Evolutionary conservation across 2,888 invertebrate genomes (phyloP), one percentile per base, ranked within the genome.

Genomic region (Nemotelus pantherinus): DNA sequence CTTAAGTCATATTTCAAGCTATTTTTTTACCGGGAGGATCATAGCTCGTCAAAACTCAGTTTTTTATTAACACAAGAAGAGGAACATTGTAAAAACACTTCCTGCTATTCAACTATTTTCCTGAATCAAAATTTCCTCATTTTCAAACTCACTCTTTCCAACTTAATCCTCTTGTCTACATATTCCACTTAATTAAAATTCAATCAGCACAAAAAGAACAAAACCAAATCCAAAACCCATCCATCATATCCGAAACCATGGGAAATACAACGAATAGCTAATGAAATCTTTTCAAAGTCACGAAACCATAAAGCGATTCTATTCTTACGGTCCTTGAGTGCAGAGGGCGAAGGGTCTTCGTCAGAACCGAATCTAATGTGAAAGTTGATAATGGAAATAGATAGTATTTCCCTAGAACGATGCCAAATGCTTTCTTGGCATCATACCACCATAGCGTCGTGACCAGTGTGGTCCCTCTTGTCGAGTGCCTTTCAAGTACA

Each of bases 201-300:
- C 74, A 74, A 74, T 74, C 63, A 48, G 47, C 47, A 74, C 39
- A 41, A 60, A 74, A 74, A 63, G 74, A 60, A 60, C 60, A 60
- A 48, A 60, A 45, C 9, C 7, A 10, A 7, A 60, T 25, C 2
- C 44, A 10, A 10, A 43, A 25, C 9, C 10, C 9, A n/a, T 53
- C n/a, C 43, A 70, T 6, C 55, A 43, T 55, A 41, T 41, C 74
- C 63, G 2, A 60, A 74, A 63, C 63, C 9, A 44, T 9, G 39
- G 7, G 44, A 25, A 60, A 48, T 48, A 41, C 70, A 43, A 47
- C 44, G 74, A 63, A 58, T 60, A 39, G 77, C 60, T 77, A 77
- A 79, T 79, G 77, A 76, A 79, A 77, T 76, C 77, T 64, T 77
- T 79, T 79, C 77, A 76, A 77, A 79, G 65, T 72, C 79, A 77